Evolutionary conservation across 2,888 invertebrate genomes (phyloP).

Genomic region (Listrodromus nycthemerus): DNA sequence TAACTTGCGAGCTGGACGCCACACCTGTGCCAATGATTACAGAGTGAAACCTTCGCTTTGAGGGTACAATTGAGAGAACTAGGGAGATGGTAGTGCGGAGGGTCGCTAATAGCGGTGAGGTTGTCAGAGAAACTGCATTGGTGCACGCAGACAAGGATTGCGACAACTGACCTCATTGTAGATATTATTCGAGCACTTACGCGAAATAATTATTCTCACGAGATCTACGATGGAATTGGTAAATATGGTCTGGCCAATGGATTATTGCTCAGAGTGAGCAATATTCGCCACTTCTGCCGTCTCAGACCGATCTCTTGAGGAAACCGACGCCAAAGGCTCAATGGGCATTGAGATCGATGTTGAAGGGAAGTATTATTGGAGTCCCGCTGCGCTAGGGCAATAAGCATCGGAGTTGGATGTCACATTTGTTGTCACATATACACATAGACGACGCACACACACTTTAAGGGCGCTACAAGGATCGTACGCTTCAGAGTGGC

Average conservation of each 20-base stretch:
- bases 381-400: conserved; percentile 60
- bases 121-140: background rate
- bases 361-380: conserved; percentile 66
- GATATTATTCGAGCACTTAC: too few relatives aligned
- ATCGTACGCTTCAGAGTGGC: conserved; percentile 40
- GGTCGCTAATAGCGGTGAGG: conserved; percentile 9
- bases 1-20: background rate
- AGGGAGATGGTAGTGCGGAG: conserved; percentile 14
- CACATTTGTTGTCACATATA: conserved; percentile 67
- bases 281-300: background rate
- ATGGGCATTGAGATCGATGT: conserved; percentile 54
- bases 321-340: conserved; percentile 21
- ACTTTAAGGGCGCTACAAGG: background rate
- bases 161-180: background rate
- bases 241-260: too few relatives aligned
- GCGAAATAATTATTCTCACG: too few relatives aligned
- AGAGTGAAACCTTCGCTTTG: conserved; percentile 31
- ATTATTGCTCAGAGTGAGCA: too few relatives aligned
- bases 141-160: conserved; percentile 30
- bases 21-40: conserved; percentile 42
- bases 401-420: conserved; percentile 72
- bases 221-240: too few relatives aligned
- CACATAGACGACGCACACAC: background rate
- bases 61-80: conserved; percentile 31
- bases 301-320: conserved; percentile 6